Conservation (phyloP, 2,113 vertebrate genomes). For the Esox niger region DNA sequence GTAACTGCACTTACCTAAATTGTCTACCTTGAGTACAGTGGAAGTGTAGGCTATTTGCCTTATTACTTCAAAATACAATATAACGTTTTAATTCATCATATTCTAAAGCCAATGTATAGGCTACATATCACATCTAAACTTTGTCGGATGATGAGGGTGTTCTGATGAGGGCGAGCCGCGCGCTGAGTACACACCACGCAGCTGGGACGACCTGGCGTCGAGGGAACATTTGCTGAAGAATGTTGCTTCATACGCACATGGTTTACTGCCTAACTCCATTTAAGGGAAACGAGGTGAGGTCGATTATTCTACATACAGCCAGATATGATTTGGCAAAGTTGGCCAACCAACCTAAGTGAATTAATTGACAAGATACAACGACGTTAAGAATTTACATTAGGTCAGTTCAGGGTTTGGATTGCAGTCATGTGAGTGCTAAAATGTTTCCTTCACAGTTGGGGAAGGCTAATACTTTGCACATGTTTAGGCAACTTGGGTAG, state of each 20-base stretch:
- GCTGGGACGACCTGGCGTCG: not conserved
- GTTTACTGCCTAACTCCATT: slow-evolving; percentile 68
- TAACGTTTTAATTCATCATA: not conserved
- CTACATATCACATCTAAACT: not conserved
- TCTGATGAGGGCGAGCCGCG: not conserved
- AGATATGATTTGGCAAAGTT: not conserved
- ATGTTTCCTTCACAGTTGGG: not conserved
- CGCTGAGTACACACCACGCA: not conserved
- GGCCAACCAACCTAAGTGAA: not conserved
- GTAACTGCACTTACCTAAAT: no score
- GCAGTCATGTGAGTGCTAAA: not conserved
- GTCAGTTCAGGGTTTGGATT: not conserved
- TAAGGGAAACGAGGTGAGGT: slow-evolving; percentile 59
- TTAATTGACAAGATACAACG: not conserved
- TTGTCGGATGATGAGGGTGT: not conserved
- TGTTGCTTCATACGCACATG: slow-evolving; percentile 19
- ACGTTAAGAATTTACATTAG: not conserved
- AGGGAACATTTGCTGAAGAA: slow-evolving; percentile 21
- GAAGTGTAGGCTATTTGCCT: no score
- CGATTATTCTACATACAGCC: not conserved
- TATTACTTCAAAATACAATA: not conserved
- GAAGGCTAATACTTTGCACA: not conserved
- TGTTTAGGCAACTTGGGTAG: not conserved
- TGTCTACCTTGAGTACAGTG: not conserved
- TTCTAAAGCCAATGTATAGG: not conserved